A percentile compares a stretch with the other conserved stretches of the same genome.
phyloP scores from a whole-genome alignment of 2,113 vertebrate species.

The Vulpes vulpes region DNA sequence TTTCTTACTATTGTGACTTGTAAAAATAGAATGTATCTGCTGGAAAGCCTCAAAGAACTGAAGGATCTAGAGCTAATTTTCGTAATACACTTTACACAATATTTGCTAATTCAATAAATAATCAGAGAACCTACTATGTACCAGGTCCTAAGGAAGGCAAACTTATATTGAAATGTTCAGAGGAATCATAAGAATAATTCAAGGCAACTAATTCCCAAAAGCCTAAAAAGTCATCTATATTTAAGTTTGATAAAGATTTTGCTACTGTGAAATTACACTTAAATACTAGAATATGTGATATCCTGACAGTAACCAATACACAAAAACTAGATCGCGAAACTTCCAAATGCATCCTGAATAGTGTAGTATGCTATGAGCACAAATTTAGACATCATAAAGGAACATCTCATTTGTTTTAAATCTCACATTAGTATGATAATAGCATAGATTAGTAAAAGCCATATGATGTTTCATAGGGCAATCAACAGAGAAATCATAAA shows the following conservation, averaged over 20 bases:
- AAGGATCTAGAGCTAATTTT: conserved; percentile 32
- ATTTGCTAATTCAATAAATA: conserved; percentile 8
- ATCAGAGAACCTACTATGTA: background rate
- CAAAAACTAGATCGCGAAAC: conserved; percentile 50
- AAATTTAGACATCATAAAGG: conserved; percentile 34
- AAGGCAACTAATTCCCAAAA: conserved; percentile 46
- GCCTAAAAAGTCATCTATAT: background rate
- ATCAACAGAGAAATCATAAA: background rate
- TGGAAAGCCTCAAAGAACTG: conserved; percentile 49
- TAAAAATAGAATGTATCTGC: background rate
- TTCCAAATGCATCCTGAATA: background rate
- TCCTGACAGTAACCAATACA: background rate
- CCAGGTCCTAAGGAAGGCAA: background rate
- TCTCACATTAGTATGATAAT: background rate
- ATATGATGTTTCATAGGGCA: background rate
- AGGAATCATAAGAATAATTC: conserved; percentile 39
- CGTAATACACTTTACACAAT: background rate
- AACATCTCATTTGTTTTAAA: conserved; percentile 32
- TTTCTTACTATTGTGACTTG: background rate
- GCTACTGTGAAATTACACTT: conserved; percentile 32
- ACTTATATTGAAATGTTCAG: conserved; percentile 24
- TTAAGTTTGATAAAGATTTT: background rate
- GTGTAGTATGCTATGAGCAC: background rate
- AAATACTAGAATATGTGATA: background rate
- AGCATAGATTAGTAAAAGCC: conserved; percentile 3